Base-by-base conservation (phyloP, 1,140 invertebrate genomes). In the Psilanteris sp. region DNA sequence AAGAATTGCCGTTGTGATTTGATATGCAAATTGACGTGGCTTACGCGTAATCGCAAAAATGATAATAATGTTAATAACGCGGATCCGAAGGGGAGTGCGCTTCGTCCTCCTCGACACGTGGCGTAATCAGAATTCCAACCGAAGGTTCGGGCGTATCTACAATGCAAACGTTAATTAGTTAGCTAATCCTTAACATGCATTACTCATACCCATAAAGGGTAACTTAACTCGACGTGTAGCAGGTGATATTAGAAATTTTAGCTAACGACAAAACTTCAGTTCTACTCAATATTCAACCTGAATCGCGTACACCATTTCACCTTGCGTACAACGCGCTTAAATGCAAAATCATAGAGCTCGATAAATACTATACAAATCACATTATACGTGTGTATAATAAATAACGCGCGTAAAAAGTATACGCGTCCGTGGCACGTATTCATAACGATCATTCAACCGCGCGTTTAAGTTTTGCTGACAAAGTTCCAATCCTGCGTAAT, bases 161-260 rank as follows among this genome's bases (percentile, higher is more conserved):
- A 74, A 74, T 66, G 71, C 62, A 74, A 67, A 67, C 62, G 72
- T 75, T 75, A 75, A 75, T 75, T 68, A 68, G 72, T 75, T 75
- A 62, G 48, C 72, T 70, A 64, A 75, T 68, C 72, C 72, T 75
- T 75, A 70, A 59, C 72, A 77, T 71, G 73, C 52, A 71, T 77
- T 77, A 77, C 59, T 64, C 59, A 77, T 71, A 67, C 59, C 44
- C 32, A 54, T 66, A 77, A 70, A 61, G 66, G 66, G 36, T 61
- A 71, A 77, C 57, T 71, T 68, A 75, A 75, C 64, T 62, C 55
- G 57, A 70, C 64, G 26, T 70, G 64, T 64, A 57, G 72, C 57
- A 64, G 57, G 64, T 64, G 64, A 70, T 66, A 68, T 76, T 76
- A 64, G 73, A 70, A 68, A 68, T 70, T 70, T 70, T 34, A 46